A percentile compares a stretch with the other conserved stretches of the same genome.
Evolutionary conservation across 2,888 invertebrate species (phyloP).

Genomic region (Platycnemis pennipes): DNA sequence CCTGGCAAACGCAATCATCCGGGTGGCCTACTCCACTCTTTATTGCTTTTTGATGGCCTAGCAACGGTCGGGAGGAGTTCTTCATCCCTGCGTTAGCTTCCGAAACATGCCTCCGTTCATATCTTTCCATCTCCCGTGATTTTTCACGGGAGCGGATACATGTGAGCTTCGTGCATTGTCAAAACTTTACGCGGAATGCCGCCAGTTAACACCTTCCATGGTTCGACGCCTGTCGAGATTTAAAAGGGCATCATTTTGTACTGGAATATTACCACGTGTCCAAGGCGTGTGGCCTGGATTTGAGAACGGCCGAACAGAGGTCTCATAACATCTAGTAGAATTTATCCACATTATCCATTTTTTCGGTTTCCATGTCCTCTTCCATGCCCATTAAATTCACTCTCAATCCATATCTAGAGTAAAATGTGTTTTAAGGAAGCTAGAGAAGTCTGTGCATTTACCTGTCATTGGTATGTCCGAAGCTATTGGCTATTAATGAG

Average conservation of each 20-base stretch:
- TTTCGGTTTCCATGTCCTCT: too few species aligned
- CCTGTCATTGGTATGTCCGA: too few species aligned
- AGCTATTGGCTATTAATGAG: too few species aligned
- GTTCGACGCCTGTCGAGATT: not conserved
- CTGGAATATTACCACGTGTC: not conserved
- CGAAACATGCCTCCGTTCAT: not conserved
- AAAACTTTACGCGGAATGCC: not conserved
- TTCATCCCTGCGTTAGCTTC: not conserved
- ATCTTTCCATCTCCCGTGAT: not conserved
- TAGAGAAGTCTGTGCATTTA: too few species aligned
- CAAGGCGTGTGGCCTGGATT: not conserved
- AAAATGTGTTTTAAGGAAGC: too few species aligned
- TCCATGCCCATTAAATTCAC: too few species aligned
- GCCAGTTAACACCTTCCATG: not conserved
- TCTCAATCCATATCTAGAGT: too few species aligned
- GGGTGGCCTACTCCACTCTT: not conserved
- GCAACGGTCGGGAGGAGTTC: not conserved
- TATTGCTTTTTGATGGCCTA: not conserved
- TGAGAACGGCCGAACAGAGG: too few species aligned
- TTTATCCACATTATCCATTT: too few species aligned
- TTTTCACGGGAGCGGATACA: not conserved
- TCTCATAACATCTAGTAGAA: too few species aligned
- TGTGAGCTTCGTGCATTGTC: not conserved
- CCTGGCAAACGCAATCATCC: not conserved
- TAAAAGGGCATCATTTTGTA: not conserved